Base-by-base conservation (phyloP, 1,140 invertebrate species). In the Ceratina calcarata region DNA sequence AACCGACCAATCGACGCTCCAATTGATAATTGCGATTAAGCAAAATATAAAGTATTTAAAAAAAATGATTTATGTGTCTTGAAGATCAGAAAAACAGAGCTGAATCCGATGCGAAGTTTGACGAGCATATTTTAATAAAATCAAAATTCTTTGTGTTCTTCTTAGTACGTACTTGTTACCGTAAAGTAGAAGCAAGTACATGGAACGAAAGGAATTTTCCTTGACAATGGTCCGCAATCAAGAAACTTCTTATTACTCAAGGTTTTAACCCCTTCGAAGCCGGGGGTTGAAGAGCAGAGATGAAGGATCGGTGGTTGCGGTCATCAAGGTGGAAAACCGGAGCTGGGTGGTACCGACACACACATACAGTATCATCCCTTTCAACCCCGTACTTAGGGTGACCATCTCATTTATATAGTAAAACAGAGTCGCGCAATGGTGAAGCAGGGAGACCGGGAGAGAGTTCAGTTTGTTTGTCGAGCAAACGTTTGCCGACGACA, bases 401-500 rank as follows among this genome's bases (percentile, higher is more conserved):
- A 89, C 88, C 87, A 85, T 90, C 88, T 89, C 89, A 89, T 90
- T 90, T 90, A 88, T 90, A 89, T 85, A 87, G 82, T 87, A 89
- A 90, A 90, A 89, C 88, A 87, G 88, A 88, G 82, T 88, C 82
- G 81, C 81, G 83, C 77, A 87, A 87, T 87, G 85, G 83, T 81
- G 82, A 86, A 80, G 83, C 83, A 76, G 84, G 86, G 89, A 10
- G 37, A 88, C 87, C 67, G 84, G 69, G 87, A 45, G 37, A 45
- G 37, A 89, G 89, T 89, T 82, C 89, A 91, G 91, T 92, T 92
- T 93, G 92, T 93, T 93, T 93, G 91, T 89, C 89, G 90, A 91
- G 91, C 89, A 93, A 93, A 93, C 92, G 92, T 93, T 93, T 93
- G 92, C 90, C 91, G 90, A 92, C 92, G 92, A 93, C 91, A 93